Conservation (phyloP, 2,888 invertebrate genomes). For the Conchocele bisecta region DNA sequence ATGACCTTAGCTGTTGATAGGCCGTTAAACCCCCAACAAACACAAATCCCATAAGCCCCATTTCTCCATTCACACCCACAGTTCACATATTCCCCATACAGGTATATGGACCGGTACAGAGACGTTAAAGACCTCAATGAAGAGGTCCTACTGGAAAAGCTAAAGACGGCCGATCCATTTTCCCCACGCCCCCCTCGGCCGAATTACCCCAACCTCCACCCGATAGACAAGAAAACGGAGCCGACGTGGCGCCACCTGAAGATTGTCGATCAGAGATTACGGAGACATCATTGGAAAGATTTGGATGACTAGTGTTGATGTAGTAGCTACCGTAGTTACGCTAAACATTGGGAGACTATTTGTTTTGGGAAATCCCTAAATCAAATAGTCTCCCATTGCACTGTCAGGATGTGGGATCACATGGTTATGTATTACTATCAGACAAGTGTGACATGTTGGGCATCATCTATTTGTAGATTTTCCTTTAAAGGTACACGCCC, state of each 20-base stretch:
- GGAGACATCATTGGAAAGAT: conserved; percentile 69
- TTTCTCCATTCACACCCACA: too few species aligned
- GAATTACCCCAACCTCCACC: conserved; percentile 72
- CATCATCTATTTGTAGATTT: too few species aligned
- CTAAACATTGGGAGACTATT: background rate
- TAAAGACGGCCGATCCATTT: conserved; percentile 93
- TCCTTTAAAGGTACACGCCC: too few species aligned
- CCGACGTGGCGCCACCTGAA: conserved; percentile 76
- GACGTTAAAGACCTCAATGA: conserved; percentile 95
- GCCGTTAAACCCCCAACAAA: too few species aligned
- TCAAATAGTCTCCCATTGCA: too few species aligned
- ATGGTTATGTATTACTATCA: too few species aligned
- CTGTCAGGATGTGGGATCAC: too few species aligned
- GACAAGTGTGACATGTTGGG: too few species aligned
- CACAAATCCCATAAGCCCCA: too few species aligned
- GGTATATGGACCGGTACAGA: conserved; percentile 96
- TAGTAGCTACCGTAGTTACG: background rate
- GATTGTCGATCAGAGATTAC: conserved; percentile 54
- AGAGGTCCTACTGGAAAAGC: conserved; percentile 91
- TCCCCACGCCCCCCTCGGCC: conserved; percentile 61
- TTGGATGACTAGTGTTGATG: conserved; percentile 52
- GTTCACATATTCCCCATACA: too few species aligned
- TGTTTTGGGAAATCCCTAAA: too few species aligned
- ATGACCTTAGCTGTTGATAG: too few species aligned
- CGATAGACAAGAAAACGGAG: conserved; percentile 29